Percentiles rank a stretch among this genome's conserved stretches.
Evolutionary conservation across 2,888 invertebrate genomes (phyloP).

Genomic region (Autographa gamma): DNA sequence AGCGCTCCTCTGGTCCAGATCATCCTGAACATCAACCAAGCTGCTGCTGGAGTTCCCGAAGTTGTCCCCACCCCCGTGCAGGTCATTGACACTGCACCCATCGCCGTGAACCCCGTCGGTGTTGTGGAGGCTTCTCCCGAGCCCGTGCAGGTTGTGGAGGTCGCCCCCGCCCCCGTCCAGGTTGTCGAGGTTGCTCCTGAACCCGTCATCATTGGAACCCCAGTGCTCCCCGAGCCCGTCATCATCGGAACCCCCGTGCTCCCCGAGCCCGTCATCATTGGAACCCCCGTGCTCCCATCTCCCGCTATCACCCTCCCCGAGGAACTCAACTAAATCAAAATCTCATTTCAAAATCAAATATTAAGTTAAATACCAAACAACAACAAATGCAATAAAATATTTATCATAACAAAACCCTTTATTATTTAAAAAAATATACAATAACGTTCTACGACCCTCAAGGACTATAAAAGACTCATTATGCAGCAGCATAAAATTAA

Average conservation of each 20-base stretch:
- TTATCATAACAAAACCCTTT: too few species aligned
- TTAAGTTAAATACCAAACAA: too few species aligned
- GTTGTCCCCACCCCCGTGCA: slow-evolving; percentile 23
- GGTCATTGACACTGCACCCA: slow-evolving; percentile 27
- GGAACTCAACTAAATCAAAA: slow-evolving; percentile 59
- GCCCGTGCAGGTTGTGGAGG: slow-evolving; percentile 59
- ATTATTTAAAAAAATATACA: too few species aligned
- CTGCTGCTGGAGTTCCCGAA: slow-evolving; percentile 33
- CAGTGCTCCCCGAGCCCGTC: slow-evolving; percentile 36
- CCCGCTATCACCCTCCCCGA: slow-evolving; percentile 61
- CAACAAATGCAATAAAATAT: too few species aligned
- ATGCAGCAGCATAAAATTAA: too few species aligned
- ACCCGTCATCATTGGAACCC: slow-evolving; percentile 48
- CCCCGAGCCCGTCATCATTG: too few species aligned
- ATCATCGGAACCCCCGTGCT: too few species aligned
- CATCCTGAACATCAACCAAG: slow-evolving; percentile 62
- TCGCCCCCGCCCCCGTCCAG: slow-evolving; percentile 60
- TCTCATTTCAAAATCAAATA: too few species aligned
- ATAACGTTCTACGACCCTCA: too few species aligned
- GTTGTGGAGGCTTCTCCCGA: slow-evolving; percentile 48
- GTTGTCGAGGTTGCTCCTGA: slow-evolving; percentile 55
- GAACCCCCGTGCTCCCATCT: slow-evolving; percentile 33
- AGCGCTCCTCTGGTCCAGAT: slow-evolving; percentile 61
- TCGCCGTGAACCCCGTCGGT: slow-evolving; percentile 20
- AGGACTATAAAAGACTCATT: too few species aligned